These are phyloP conservation scores for Sminthopsis crassicaudata DNA, from an alignment of 2,113 vertebrate genomes.

Conservation along the genomic window DNA sequence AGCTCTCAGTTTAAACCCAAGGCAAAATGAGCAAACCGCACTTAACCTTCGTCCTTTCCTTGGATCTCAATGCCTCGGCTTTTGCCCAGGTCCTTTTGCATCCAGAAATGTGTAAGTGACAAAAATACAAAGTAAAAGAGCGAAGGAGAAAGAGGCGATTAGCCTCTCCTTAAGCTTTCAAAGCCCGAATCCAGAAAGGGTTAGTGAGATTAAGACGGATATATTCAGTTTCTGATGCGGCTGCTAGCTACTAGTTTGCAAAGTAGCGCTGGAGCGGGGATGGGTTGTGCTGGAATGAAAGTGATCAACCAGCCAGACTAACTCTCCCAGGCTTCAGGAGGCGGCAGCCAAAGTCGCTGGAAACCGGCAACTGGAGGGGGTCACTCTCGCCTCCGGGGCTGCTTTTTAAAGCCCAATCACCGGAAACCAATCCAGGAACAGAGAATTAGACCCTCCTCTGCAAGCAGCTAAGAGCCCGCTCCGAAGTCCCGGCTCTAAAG, in stretches of 20 bases:
- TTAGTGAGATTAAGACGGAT: not conserved
- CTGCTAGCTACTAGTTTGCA: constrained; percentile 63
- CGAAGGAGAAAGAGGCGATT: not conserved
- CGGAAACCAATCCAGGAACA: constrained; percentile 59
- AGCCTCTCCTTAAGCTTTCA: not conserved
- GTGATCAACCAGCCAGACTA: constrained; percentile 53
- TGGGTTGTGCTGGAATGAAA: constrained; percentile 72
- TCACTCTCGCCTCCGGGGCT: constrained; percentile 33
- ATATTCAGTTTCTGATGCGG: not conserved
- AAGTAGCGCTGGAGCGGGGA: constrained; percentile 70
- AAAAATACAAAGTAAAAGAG: constrained; percentile 17
- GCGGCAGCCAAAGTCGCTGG: not conserved
- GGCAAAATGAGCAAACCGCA: not conserved
- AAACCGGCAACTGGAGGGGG: constrained; percentile 43
- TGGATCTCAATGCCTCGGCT: not conserved
- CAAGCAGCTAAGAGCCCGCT: constrained; percentile 38
- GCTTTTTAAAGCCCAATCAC: constrained; percentile 61
- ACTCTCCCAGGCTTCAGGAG: constrained; percentile 15
- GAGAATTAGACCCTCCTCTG: constrained; percentile 34
- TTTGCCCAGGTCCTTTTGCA: constrained; percentile 9
- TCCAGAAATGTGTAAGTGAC: constrained; percentile 18
- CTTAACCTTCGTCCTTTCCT: not conserved
- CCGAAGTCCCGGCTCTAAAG: constrained; percentile 24
- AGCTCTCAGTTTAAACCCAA: not conserved
- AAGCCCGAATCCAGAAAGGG: not conserved